Percentiles rank a stretch among this genome's conserved stretches.
Evolutionary conservation across 2,797 vertebrate species (phyloP).

Genomic region (Avahi laniger): DNA sequence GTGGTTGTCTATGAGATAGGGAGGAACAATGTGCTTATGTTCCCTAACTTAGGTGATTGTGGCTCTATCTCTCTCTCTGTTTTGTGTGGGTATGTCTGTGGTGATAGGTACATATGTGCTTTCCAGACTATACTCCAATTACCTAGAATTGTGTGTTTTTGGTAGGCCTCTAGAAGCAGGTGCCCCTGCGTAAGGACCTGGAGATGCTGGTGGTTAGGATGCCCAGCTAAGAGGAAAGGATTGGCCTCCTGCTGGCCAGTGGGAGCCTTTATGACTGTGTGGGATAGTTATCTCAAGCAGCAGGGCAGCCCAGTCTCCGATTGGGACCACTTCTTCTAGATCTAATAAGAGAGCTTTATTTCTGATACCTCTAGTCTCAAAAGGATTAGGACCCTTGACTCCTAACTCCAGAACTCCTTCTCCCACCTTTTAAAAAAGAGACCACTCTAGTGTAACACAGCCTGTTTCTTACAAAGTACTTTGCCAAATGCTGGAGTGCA

Average conservation of each 20-base stretch:
- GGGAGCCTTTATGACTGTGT: neutral
- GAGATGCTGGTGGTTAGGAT: neutral
- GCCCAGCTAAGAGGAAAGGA: neutral
- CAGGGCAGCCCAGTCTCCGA: neutral
- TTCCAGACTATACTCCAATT: neutral
- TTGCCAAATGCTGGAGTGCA: neutral
- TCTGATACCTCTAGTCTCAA: neutral
- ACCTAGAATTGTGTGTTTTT: neutral
- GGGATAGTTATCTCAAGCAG: neutral
- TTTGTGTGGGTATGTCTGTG: neutral
- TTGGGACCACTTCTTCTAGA: neutral
- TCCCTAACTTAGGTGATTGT: neutral
- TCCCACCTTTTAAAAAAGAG: conserved; percentile 11
- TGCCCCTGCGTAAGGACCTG: neutral
- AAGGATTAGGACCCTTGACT: neutral
- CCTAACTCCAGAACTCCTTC: neutral
- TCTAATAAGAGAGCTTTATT: neutral
- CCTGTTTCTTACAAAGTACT: neutral
- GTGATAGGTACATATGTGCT: neutral
- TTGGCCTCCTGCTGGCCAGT: neutral
- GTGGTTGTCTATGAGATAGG: neutral
- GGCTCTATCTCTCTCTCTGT: neutral
- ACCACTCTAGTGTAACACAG: neutral
- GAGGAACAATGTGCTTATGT: rapidly evolving
- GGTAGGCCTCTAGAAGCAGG: neutral